Evolutionary conservation across 2,888 invertebrate genomes (phyloP).

Genomic region (Ormyrus pomaceus): DNA sequence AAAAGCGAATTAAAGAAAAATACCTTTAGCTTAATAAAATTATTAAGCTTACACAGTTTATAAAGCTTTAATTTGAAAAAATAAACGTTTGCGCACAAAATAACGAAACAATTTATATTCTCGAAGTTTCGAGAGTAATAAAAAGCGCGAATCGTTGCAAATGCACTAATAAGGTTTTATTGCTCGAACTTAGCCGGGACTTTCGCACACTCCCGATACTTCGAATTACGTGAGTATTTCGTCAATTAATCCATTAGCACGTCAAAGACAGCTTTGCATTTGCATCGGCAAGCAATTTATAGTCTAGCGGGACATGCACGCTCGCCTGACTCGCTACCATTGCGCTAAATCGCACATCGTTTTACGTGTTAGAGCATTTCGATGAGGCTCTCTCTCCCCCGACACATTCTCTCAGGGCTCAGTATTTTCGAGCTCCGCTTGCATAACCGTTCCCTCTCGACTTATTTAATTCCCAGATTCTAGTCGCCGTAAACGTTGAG

Average conservation of each 20-base stretch:
- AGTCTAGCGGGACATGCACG: constrained; percentile 8
- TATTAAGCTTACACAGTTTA: too few relatives aligned
- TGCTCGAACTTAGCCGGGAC: not conserved
- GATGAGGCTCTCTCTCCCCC: not conserved
- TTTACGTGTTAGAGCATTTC: constrained; percentile 17
- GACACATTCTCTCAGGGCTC: not conserved
- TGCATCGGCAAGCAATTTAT: constrained; percentile 15
- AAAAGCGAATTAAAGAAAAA: too few relatives aligned
- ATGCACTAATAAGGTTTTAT: constrained; percentile 14
- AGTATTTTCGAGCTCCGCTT: too few relatives aligned
- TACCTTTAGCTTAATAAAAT: too few relatives aligned
- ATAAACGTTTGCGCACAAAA: too few relatives aligned
- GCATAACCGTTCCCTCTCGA: too few relatives aligned
- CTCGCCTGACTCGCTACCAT: constrained; percentile 31
- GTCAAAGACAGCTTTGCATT: constrained; percentile 30
- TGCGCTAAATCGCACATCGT: constrained; percentile 16
- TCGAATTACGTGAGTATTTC: constrained; percentile 7
- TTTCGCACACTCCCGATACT: not conserved
- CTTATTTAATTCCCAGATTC: too few relatives aligned
- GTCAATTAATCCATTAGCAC: constrained; percentile 39
- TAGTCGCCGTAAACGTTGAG: too few relatives aligned
- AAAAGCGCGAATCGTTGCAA: constrained; percentile 9
- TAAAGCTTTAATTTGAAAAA: too few relatives aligned
- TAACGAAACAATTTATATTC: too few relatives aligned
- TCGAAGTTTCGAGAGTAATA: not conserved